Percentiles rank a stretch among this genome's conserved stretches.
phyloP scores from a whole-genome alignment of 2,113 vertebrate genomes.

The Rhinopithecus roxellana region DNA sequence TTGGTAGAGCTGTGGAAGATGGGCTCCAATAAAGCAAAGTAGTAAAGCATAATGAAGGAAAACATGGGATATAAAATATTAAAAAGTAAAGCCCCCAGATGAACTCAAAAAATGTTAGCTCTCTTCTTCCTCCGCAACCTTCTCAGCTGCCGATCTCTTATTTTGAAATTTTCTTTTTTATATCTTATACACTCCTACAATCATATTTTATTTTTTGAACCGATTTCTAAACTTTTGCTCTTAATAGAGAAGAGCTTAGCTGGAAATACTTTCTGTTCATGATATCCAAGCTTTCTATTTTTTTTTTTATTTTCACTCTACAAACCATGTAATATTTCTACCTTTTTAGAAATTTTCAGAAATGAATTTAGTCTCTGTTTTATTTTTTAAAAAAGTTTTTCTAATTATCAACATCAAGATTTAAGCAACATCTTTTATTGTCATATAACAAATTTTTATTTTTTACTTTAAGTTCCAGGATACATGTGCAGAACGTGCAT shows the following conservation, averaged over 20 bases:
- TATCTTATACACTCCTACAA: not conserved
- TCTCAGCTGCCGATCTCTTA: not conserved
- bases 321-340: not conserved
- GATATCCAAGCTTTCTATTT: not conserved
- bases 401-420: not conserved
- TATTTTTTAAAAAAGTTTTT: not conserved
- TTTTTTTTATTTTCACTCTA: not conserved
- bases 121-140: not conserved
- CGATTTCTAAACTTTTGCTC: not conserved
- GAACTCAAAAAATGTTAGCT: not conserved
- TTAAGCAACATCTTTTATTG: not conserved
- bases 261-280: not conserved
- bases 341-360: not conserved
- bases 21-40: not conserved
- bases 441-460: not conserved
- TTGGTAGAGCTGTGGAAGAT: not conserved
- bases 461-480: no score
- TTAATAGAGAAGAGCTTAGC: not conserved
- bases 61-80: not conserved
- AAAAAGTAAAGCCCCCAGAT: not conserved
- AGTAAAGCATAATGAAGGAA: not conserved
- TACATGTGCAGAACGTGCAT: no score
- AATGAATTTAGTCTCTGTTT: not conserved
- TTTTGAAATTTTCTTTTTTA: not conserved
- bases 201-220: not conserved